A percentile compares a stretch with the other conserved stretches of the same genome.
Evolutionary conservation across 2,797 vertebrate genomes (phyloP).

Genomic region (Chelon labrosus): DNA sequence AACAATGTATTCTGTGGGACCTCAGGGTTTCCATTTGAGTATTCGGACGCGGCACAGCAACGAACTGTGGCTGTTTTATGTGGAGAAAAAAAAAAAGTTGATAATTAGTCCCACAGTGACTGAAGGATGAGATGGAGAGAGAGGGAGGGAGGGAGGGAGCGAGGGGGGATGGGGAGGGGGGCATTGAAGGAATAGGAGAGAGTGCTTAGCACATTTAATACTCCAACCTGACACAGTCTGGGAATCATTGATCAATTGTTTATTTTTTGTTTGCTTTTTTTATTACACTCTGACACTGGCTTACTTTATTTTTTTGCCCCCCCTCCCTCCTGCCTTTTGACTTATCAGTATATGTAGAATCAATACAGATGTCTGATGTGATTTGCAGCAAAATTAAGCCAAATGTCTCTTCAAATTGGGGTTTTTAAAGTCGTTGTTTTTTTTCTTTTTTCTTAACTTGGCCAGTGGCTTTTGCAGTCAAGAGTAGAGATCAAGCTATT

Average conservation of each 20-base stretch:
- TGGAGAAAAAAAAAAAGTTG: constrained; percentile 83
- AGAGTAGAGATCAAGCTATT: constrained; percentile 58
- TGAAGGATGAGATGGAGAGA: constrained; percentile 89
- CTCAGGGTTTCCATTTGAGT: constrained; percentile 94
- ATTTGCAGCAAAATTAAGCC: constrained; percentile 18
- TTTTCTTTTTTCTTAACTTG: constrained; percentile 6
- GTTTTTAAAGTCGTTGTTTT: neutral
- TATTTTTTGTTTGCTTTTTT: constrained; percentile 28
- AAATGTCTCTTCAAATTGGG: constrained; percentile 28
- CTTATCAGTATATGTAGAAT: constrained; percentile 31
- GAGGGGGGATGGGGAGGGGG: constrained; percentile 15
- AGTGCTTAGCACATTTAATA: constrained; percentile 86
- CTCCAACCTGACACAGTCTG: constrained; percentile 82
- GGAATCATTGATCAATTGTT: constrained; percentile 81
- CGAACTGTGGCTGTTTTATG: constrained; percentile 91
- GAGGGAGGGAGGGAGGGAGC: constrained; percentile 18
- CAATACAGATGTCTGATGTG: constrained; percentile 27
- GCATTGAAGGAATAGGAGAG: constrained; percentile 60
- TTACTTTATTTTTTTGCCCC: constrained; percentile 1
- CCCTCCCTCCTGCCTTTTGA: neutral
- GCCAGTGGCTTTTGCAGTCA: constrained; percentile 22
- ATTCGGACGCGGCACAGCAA: constrained; percentile 85
- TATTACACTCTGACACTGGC: neutral
- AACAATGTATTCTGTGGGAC: constrained; percentile 94
- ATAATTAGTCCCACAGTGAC: constrained; percentile 99